phyloP scores from a whole-genome alignment of 23 tunicate species.

The Trididemnum miniatum region DNA sequence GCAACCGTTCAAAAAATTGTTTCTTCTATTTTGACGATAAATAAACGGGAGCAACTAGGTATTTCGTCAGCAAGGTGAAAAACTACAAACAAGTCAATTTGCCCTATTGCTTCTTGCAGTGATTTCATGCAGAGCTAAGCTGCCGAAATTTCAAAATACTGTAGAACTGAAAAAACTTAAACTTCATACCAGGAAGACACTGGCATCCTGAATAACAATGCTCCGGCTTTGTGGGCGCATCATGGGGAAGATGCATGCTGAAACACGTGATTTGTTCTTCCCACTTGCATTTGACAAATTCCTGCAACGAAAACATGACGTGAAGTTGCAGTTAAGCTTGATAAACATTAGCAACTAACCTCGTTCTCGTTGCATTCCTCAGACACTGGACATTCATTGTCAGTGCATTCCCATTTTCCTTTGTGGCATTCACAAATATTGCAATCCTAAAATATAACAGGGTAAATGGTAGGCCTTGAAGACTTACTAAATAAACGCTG shows the following conservation, averaged over 20 bases:
- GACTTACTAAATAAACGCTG: too few species aligned
- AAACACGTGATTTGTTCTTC: slow-evolving; percentile 85
- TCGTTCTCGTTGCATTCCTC: slow-evolving; percentile 83
- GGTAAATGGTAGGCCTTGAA: too few species aligned
- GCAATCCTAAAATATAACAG: slow-evolving; percentile 99
- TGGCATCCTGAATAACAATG: slow-evolving; percentile 97
- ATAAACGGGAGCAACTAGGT: too few species aligned
- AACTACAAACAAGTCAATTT: too few species aligned
- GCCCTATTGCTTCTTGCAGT: too few species aligned
- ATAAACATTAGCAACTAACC: slow-evolving; percentile 18
- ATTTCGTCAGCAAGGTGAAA: too few species aligned
- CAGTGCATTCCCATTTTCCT: slow-evolving; percentile 98
- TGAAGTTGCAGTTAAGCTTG: neutral
- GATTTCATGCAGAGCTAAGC: too few species aligned
- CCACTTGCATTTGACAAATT: slow-evolving; percentile 92
- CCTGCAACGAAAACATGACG: slow-evolving; percentile 32
- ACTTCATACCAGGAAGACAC: slow-evolving; percentile 77
- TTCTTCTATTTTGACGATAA: too few species aligned
- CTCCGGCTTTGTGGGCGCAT: slow-evolving; percentile 91
- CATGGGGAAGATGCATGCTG: slow-evolving; percentile 97
- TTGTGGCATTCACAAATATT: slow-evolving; percentile 99
- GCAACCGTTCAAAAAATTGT: too few species aligned
- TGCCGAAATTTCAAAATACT: too few species aligned
- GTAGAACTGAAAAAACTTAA: too few species aligned
- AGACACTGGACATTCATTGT: slow-evolving; percentile 87